phyloP scores from a whole-genome alignment of 2,113 vertebrate species.

The Haplochromis vanheusdeni region DNA sequence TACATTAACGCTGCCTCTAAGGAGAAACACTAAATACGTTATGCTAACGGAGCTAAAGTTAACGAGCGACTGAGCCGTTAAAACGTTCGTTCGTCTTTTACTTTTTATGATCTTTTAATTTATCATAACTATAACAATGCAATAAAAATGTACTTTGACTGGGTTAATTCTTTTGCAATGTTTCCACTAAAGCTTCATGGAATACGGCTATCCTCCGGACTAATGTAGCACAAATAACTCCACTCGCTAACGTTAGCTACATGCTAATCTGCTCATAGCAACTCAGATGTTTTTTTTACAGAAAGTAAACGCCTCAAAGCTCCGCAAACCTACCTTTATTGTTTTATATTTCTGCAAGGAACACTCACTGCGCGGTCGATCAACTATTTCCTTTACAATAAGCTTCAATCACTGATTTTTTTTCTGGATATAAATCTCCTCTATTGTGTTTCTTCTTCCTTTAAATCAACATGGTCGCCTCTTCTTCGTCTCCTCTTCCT shows the following conservation, averaged over 20 bases:
- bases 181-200: neutral
- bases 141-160: accelerated
- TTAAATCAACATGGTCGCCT: slow-evolving; percentile 73
- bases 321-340: slow-evolving; percentile 25
- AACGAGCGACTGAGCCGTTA: neutral
- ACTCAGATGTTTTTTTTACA: slow-evolving; percentile 2
- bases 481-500: slow-evolving; percentile 53
- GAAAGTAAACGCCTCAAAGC: neutral
- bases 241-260: slow-evolving; percentile 29
- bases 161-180: accelerated
- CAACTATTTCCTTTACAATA: neutral
- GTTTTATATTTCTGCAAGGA: neutral
- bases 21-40: neutral
- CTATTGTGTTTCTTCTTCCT: slow-evolving; percentile 71
- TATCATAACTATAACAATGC: accelerated
- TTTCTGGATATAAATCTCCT: slow-evolving; percentile 53
- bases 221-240: slow-evolving; percentile 29
- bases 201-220: neutral
- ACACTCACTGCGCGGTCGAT: neutral
- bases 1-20: neutral
- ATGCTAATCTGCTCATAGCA: slow-evolving; percentile 15
- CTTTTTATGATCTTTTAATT: neutral
- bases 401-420: neutral
- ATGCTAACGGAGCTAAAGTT: slow-evolving; percentile 7
- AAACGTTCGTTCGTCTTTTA: neutral